These are phyloP conservation scores for Stomatorhinus walkeri DNA, from an alignment of 2,797 vertebrate genomes.

Conservation along the genomic window DNA sequence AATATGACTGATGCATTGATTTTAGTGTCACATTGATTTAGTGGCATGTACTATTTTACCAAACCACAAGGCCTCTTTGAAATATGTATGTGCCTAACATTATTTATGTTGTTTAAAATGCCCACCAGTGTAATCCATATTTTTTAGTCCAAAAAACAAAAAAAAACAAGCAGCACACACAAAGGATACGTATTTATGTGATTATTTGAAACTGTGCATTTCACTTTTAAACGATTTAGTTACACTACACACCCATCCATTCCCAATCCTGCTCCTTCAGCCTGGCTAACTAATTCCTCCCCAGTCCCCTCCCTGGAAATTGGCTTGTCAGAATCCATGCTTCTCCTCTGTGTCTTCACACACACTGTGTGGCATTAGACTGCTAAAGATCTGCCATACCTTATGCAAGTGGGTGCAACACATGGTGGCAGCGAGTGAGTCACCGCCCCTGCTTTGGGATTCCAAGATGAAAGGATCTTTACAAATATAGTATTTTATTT, in stretches of 20 bases:
- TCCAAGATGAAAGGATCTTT: slow-evolving; percentile 8
- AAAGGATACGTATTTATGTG: neutral
- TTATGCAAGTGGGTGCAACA: neutral
- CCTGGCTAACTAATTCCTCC: neutral
- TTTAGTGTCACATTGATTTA: slow-evolving; percentile 20
- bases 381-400: slow-evolving; percentile 10
- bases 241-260: neutral
- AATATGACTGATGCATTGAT: slow-evolving; percentile 16
- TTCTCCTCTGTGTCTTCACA: neutral
- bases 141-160: neutral
- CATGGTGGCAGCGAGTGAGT: neutral
- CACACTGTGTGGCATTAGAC: neutral
- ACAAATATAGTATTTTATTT: slow-evolving; percentile 8
- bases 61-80: slow-evolving; percentile 9
- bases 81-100: slow-evolving; percentile 1
- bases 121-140: neutral
- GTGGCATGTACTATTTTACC: neutral
- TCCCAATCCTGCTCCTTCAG: neutral
- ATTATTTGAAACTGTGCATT: slow-evolving; percentile 8
- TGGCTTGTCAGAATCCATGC: neutral
- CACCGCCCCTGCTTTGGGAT: neutral
- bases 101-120: slow-evolving; percentile 2
- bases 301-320: neutral
- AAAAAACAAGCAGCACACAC: neutral
- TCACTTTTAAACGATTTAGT: slow-evolving; percentile 11